Base-by-base conservation (phyloP, 2,797 vertebrate species). In the Coregonus ussuriensis region DNA sequence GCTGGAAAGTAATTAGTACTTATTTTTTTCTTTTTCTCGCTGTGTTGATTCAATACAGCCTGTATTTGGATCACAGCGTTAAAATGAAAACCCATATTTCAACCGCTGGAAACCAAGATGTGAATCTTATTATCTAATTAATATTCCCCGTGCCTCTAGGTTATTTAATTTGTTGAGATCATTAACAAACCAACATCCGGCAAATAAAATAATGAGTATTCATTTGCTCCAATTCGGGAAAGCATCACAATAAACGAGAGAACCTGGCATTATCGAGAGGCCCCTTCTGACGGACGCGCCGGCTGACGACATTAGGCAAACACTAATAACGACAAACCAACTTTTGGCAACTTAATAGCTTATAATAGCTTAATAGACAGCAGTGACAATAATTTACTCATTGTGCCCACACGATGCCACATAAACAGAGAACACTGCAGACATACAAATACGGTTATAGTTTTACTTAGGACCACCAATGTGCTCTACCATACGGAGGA, bases 121-220 rank as follows among this genome's bases (percentile, higher is more conserved):
- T 85, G 91, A 92, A 92, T 93, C 88, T 90, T 93, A 93, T 93
- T 92, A 93, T 94, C 93, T 93, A 94, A 94, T 94, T 93, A 94
- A 93, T 94, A 89, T 91, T 91, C 87, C 75, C 81, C 88, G 89
- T 90, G 91, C 88, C 92, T 88, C n/a, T 86, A 89, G 92, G 92
- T 93, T 93, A 94, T 94, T 94, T 93, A 91, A 94, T 95, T 93
- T 93, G 91, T 89, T 92, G 89, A 93, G 92, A 91, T 91, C 91
- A 94, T 93, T 93, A 92, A 92, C 93, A 93, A 90, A 87, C 88
- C 88, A 88, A 88, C 87, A 93, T 92, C 88, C 88, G 71, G 90
- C 90, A 93, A 92, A 93, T 91, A 93, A 93, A 94, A 94, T 92
- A 94, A 94, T 91, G 88, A 91, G 89, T 92, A 91, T 93, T 94